Evolutionary conservation across 2,797 vertebrate species (phyloP), one percentile per base, ranked within the genome.

Genomic region (Hafferia zeledoni): DNA sequence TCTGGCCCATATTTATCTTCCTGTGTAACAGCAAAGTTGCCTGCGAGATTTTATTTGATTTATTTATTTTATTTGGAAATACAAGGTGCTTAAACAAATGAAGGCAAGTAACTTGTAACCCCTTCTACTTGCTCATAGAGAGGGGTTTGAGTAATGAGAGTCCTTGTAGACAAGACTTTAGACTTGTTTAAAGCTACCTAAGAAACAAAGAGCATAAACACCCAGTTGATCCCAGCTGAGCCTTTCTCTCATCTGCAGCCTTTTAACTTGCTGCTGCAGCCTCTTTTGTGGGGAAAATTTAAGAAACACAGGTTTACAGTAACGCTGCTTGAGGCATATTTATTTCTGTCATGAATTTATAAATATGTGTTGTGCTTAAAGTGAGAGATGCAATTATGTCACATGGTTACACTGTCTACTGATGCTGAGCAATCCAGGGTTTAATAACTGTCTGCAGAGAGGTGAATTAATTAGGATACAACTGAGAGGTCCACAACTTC

Each of bases 401-500:
- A 8, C 0, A 0, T 56, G 33, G 16, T 28, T 83, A 7, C 19
- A 8, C 28, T 46, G 41, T 27, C 33, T 74, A 4, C 22, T 78
- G 46, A n/a, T 64, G 20, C 56, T 50, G 75, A 67, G 46, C 63
- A 79, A 43, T 79, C 13, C 46, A 18, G 18, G 9, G 2, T 41
- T 67, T 35, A 57, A 11, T 46, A 49, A 6, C 13, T 52, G 17
- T 39, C 47, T 74, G 33, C 25, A 63, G 65, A 68, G 53, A 70
- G 33, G 12, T 53, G 18, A 60, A 52, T 78, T 57, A 67, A 77
- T 27, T 31, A 35, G 15, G 44, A 16, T 81, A 5, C 24, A 43
- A 0, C 3, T 31, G 19, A 69, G 55, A 72, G 8, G 8, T 53
- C 46, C 2, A 0, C n/a, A 41, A 24, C 3, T 14, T 85, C 24